Conservation (phyloP, 2,888 invertebrate species). For the Tipula confusa region DNA sequence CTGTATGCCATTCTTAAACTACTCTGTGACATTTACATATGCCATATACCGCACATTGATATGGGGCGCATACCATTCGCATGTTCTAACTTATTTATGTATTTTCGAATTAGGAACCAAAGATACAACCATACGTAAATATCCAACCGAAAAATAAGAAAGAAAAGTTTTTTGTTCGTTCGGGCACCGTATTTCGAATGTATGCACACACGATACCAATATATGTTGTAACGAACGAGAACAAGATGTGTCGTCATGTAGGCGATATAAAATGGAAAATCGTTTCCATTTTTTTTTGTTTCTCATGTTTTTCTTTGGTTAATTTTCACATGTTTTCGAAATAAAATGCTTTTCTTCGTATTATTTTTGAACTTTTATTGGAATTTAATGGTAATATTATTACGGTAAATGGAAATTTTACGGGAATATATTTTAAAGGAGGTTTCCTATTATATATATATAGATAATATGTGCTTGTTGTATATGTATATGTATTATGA, state of each 20-base stretch:
- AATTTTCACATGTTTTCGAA: constrained; percentile 25
- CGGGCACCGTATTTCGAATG: not conserved
- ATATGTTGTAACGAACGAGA: not conserved
- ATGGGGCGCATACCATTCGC: not conserved
- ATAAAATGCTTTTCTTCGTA: not conserved
- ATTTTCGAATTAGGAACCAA: not conserved
- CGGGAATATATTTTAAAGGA: not conserved
- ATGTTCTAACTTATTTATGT: not conserved
- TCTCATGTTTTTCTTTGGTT: not conserved
- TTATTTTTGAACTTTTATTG: constrained; percentile 9
- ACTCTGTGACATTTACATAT: not conserved
- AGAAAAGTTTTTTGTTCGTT: not conserved
- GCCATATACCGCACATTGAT: not conserved
- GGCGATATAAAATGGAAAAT: constrained; percentile 20
- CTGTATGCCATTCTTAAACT: not conserved
- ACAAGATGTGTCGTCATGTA: not conserved
- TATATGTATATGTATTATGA: no score
- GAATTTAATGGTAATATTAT: constrained; percentile 20
- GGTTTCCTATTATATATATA: not conserved
- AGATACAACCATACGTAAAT: not conserved
- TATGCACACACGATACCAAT: not conserved
- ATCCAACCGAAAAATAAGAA: not conserved
- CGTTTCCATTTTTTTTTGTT: no score
- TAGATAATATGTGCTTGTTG: no score
- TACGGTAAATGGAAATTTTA: constrained; percentile 25